phyloP scores from a whole-genome alignment of 2,888 invertebrate species.

The Nomada fucata region DNA sequence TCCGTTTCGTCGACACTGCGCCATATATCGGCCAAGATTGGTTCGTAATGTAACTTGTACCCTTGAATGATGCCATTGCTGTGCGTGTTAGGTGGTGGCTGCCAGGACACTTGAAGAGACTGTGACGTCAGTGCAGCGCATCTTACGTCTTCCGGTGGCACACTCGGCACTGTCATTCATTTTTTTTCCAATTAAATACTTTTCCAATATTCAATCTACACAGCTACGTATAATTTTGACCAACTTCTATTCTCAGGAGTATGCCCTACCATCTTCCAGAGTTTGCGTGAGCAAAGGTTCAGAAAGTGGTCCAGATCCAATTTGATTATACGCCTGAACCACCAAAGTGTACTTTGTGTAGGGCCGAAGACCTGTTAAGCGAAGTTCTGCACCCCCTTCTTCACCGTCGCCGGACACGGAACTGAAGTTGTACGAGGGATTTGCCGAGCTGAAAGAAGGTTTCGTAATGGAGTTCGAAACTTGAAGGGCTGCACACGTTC shows the following conservation, averaged over 20 bases:
- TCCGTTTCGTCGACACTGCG: conserved; percentile 82
- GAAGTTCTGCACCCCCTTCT: conserved; percentile 88
- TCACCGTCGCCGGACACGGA: conserved; percentile 89
- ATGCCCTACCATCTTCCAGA: conserved; percentile 89
- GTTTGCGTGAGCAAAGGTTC: conserved; percentile 89
- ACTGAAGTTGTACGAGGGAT: conserved; percentile 88
- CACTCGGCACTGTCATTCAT: conserved; percentile 88
- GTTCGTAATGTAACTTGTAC: conserved; percentile 89
- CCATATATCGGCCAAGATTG: conserved; percentile 87
- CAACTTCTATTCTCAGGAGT: neutral
- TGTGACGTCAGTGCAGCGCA: conserved; percentile 91
- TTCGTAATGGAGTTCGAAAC: conserved; percentile 45
- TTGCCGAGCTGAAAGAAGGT: conserved; percentile 81
- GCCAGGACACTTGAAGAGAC: conserved; percentile 92
- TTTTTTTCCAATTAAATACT: neutral
- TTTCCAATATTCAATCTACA: neutral
- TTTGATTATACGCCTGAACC: conserved; percentile 90
- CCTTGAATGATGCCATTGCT: conserved; percentile 92
- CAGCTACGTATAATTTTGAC: neutral
- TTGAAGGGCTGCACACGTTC: conserved; percentile 9
- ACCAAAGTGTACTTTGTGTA: conserved; percentile 89
- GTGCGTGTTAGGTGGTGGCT: conserved; percentile 90
- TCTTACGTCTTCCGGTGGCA: conserved; percentile 91
- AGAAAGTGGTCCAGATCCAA: conserved; percentile 90
- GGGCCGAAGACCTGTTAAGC: conserved; percentile 87